Base-by-base conservation (phyloP, 2,888 invertebrate genomes). In the Phengaris alcon region DNA sequence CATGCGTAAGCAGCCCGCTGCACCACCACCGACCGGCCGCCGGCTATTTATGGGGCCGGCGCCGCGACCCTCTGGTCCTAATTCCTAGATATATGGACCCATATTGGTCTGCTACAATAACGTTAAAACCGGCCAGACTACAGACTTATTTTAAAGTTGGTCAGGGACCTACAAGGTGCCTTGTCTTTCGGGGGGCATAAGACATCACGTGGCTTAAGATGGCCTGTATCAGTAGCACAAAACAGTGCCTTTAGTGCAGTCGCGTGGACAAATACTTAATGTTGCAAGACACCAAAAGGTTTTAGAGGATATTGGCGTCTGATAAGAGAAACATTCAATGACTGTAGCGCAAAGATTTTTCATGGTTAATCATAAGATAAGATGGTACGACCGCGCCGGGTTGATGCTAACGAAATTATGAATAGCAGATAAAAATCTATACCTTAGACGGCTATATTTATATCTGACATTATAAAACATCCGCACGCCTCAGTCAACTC, bases 391-490 rank as follows among this genome's bases (percentile, higher is more conserved):
- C 59, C 59, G 59, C 22, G 59, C 22, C 35, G 35, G 9, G 35
- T 35, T 64, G 64, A 64, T 35, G 15, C 6, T 22, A 64, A 10
- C 64, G 15, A 64, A 44, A 44, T 64, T 64, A 64, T 64, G 35
- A 64, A 9, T 10, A 64, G 10, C 35, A 44, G 12, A 13, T 64
- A 64, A 35, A 64, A 35, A 22, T 64, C 10, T 6, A 64, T 64
- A 13, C 35, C 13, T 6, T 44, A 44, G 35, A 5, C 64, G 12
- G 35, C 22, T 35, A 12, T 64, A 64, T 64, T 64, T 44, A 64
- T 64, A 64, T 64, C 64, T 64, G 64, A 64, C 64, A 64, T 64
- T 64, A 64, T 64, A 44, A 64, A 64, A 64, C 64, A 64, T 5
- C 35, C 22, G 64, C 64, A 64, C 64, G 64, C 64, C 12, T 64